A percentile compares a stretch with the other conserved stretches of the same genome.
These are phyloP conservation scores for Hylomyscus alleni DNA, from an alignment of 2,797 vertebrate species.

Conservation along the genomic window DNA sequence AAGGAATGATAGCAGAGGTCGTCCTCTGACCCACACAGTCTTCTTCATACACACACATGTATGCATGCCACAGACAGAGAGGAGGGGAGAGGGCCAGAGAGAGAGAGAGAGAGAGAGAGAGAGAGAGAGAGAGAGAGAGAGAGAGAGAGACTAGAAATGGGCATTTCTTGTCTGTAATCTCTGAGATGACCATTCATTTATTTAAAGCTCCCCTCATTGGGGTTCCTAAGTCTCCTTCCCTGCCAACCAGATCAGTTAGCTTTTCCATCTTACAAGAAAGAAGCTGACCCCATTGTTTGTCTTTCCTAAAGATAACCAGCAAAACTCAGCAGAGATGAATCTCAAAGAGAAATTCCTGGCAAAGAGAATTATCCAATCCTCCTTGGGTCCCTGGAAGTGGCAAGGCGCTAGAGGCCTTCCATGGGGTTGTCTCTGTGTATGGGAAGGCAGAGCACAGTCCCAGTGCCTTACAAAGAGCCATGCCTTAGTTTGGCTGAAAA, in stretches of 20 bases:
- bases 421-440: not conserved
- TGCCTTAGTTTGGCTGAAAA: not conserved
- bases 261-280: not conserved
- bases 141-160: not conserved
- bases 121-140: not conserved
- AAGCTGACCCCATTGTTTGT: not conserved
- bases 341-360: not conserved
- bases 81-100: not conserved
- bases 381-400: not conserved
- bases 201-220: not conserved
- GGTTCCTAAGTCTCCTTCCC: not conserved
- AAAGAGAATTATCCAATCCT: not conserved
- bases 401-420: too few species aligned
- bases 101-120: not conserved
- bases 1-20: not conserved
- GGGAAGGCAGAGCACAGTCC: not conserved
- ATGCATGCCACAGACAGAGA: not conserved
- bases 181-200: not conserved
- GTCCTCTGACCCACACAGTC: not conserved
- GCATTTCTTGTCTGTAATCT: not conserved
- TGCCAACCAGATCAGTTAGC: not conserved
- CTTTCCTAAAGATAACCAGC: not conserved
- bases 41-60: not conserved
- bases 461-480: not conserved
- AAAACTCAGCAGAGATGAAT: not conserved